Conservation (phyloP, 2,888 invertebrate genomes). For the Zygaena filipendulae region DNA sequence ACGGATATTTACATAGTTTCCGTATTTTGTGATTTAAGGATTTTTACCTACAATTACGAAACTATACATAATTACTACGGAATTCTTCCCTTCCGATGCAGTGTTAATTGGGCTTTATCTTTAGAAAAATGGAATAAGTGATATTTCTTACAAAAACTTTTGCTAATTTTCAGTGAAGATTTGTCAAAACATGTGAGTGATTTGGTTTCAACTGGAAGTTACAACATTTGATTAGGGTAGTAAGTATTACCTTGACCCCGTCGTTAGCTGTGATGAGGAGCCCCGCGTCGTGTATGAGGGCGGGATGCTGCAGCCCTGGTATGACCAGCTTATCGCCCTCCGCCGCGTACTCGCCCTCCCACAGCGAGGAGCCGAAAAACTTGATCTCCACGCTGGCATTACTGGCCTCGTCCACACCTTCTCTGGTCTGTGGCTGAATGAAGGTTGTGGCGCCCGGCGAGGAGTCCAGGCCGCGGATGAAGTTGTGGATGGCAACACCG, state of each 20-base stretch:
- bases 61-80: too few species aligned
- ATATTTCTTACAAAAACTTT: too few species aligned
- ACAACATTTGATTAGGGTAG: too few species aligned
- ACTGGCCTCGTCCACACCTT: conserved; percentile 37
- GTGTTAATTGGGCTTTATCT: too few species aligned
- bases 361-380: conserved; percentile 84
- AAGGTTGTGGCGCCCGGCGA: conserved; percentile 90
- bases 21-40: too few species aligned
- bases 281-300: conserved; percentile 82
- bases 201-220: too few species aligned
- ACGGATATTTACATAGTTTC: too few species aligned
- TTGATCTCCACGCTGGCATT: conserved; percentile 40
- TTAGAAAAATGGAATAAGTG: too few species aligned
- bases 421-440: conserved; percentile 43
- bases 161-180: too few species aligned
- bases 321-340: conserved; percentile 70
- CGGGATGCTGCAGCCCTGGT: conserved; percentile 69
- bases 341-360: conserved; percentile 65
- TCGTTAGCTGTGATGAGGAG: conserved; percentile 85
- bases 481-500: conserved; percentile 86
- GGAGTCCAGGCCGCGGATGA: conserved; percentile 93
- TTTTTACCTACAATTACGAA: too few species aligned
- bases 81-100: too few species aligned
- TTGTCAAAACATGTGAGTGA: too few species aligned
- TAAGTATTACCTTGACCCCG: conserved; percentile 76